phyloP scores from a whole-genome alignment of 2,113 vertebrate species.

The Heptranchias perlo region DNA sequence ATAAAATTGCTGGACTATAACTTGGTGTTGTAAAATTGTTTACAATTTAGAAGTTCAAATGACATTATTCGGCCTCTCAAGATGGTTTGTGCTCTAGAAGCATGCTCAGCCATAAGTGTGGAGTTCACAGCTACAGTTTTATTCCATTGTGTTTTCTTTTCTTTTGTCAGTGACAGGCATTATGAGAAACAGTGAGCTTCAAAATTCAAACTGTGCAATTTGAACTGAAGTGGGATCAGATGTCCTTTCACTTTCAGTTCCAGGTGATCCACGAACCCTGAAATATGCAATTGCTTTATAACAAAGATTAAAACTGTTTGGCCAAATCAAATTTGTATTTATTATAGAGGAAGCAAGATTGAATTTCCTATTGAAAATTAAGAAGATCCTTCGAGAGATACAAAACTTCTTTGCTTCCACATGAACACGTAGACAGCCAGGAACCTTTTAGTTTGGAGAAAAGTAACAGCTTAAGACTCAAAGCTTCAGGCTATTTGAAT shows the following conservation, averaged over 20 bases:
- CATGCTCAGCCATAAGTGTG: background rate
- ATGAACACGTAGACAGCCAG: background rate
- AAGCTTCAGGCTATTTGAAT: background rate
- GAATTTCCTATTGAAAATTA: background rate
- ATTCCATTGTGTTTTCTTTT: background rate
- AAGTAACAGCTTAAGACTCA: background rate
- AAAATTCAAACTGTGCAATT: background rate
- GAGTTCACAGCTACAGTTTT: background rate
- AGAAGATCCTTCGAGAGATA: background rate
- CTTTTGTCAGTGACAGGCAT: background rate
- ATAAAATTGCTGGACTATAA: no score
- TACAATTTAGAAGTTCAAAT: background rate
- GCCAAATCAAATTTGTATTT: background rate
- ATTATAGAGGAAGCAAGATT: background rate
- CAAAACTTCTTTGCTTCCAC: background rate
- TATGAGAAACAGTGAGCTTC: background rate
- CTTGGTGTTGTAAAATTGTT: no score
- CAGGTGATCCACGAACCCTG: background rate
- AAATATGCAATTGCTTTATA: background rate
- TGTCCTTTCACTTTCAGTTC: background rate
- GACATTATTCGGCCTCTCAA: background rate
- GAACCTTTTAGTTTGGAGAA: background rate
- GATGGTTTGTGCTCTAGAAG: background rate
- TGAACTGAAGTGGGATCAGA: background rate
- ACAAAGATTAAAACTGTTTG: background rate